Percentiles rank a stretch among this genome's conserved stretches.
Evolutionary conservation across 2,797 vertebrate species (phyloP).

Genomic region (Adelosebastes latens): DNA sequence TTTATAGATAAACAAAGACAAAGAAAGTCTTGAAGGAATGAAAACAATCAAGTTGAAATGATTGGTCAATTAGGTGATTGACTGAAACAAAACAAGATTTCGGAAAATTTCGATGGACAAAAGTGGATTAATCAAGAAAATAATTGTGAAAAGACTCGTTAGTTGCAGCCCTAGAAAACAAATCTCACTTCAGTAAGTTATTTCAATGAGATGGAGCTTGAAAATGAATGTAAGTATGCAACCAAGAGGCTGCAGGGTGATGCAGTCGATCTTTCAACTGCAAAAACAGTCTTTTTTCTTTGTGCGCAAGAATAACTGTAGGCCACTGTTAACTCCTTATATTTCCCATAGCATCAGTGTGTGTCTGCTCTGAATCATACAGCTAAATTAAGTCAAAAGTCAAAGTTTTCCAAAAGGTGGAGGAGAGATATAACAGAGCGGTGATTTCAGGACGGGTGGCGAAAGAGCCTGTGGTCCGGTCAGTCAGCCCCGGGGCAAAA

Average conservation of each 20-base stretch:
- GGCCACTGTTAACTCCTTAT: slow-evolving; percentile 25
- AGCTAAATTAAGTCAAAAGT: slow-evolving; percentile 17
- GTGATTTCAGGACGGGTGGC: slow-evolving; percentile 16
- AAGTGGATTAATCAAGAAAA: background rate
- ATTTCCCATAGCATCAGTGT: slow-evolving; percentile 21
- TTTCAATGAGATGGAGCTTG: background rate
- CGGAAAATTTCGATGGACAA: no score
- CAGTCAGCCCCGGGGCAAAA: slow-evolving; percentile 17
- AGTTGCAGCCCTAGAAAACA: background rate
- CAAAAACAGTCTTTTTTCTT: slow-evolving; percentile 9
- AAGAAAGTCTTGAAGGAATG: background rate
- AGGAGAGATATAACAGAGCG: background rate
- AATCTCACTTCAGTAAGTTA: background rate
- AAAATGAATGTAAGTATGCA: background rate
- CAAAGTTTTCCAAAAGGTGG: slow-evolving; percentile 7
- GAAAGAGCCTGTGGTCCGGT: slow-evolving; percentile 21
- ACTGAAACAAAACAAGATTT: background rate
- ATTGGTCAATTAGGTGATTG: no score
- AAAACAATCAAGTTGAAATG: no score
- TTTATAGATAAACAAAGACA: background rate
- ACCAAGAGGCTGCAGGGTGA: slow-evolving; percentile 3
- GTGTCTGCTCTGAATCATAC: background rate
- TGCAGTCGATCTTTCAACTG: background rate
- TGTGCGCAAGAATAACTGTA: slow-evolving; percentile 10
- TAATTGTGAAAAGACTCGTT: background rate